Conservation (phyloP, 2,888 invertebrate species). For the Rhingia campestris region DNA sequence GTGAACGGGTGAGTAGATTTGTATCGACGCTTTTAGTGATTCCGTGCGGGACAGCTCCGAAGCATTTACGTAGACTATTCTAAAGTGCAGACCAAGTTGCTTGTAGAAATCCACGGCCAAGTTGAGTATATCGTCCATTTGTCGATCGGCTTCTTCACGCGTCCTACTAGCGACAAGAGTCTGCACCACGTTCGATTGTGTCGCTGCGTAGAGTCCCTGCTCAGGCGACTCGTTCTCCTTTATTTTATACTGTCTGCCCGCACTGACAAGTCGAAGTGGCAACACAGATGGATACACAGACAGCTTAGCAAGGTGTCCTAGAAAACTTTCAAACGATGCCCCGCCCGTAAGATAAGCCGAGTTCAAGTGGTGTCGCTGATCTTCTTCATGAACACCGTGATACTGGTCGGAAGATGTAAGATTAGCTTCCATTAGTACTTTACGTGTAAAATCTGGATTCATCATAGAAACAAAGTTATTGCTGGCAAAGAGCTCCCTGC, state of each 20-base stretch:
- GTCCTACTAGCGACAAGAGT: conserved; percentile 86
- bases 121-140: conserved; percentile 85
- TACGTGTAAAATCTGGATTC: conserved; percentile 91
- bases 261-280: conserved; percentile 88
- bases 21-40: conserved; percentile 87
- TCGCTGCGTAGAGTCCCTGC: conserved; percentile 86
- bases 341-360: conserved; percentile 90
- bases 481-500: conserved; percentile 80
- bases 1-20: conserved; percentile 88
- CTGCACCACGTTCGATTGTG: conserved; percentile 88
- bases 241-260: conserved; percentile 87
- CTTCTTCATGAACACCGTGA: conserved; percentile 85
- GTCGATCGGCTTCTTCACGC: conserved; percentile 82
- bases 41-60: conserved; percentile 86
- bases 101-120: conserved; percentile 86
- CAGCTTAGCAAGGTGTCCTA: conserved; percentile 87
- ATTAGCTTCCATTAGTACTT: conserved; percentile 89
- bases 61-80: conserved; percentile 86
- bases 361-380: conserved; percentile 83
- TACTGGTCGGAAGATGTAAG: conserved; percentile 85
- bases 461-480: conserved; percentile 86
- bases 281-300: conserved; percentile 85
- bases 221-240: conserved; percentile 62
- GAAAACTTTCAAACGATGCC: conserved; percentile 88
- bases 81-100: conserved; percentile 87